Evolutionary conservation across 2,888 invertebrate genomes (phyloP), one percentile per base, ranked within the genome.

Genomic region (Drosophila borborema): DNA sequence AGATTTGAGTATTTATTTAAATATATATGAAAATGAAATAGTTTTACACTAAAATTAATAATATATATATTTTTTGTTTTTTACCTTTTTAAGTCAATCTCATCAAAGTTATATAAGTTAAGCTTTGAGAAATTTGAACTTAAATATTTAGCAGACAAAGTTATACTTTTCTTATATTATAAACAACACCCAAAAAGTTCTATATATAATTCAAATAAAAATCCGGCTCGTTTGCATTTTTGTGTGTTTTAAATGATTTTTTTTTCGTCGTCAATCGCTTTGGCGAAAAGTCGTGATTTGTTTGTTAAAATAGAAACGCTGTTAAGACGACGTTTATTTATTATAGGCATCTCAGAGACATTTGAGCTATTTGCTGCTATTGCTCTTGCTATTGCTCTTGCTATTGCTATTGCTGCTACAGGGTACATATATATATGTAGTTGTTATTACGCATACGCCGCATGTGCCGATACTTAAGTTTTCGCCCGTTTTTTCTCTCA

Each of bases 391-490:
- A 28, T 28, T 28, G 28, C 28, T 28, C 4, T 28, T 5, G 28
- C 28, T n/a, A 20, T 20, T n/a, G 23, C 16, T 23, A 23, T 8
- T 23, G 16, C n/a, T 53, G 28, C 45, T 64, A 51, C 68, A 77
- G 81, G 68, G 78, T 81, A 69, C 59, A 38, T 12, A 1, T 9
- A 1, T 81, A 68, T 58, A 16, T 48, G 9, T 18, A 34, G 20
- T 38, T 49, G 59, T 4, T 63, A 80, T 82, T 87, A 79, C 76
- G 74, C 80, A 84, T 84, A 85, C 84, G 85, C 84, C 80, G 71
- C 90, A 84, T 84, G 84, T 87, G 90, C 90, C 80, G 74, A 70
- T 82, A 84, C 84, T 89, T 84, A 85, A 84, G 56, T 66, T 72
- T 64, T 53, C 62, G 77, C 66, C 59, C 45, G 62, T 23, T 51